These are phyloP conservation scores for Siniperca scherzeri DNA, from an alignment of 2,797 vertebrate genomes.

Conservation along the genomic window DNA sequence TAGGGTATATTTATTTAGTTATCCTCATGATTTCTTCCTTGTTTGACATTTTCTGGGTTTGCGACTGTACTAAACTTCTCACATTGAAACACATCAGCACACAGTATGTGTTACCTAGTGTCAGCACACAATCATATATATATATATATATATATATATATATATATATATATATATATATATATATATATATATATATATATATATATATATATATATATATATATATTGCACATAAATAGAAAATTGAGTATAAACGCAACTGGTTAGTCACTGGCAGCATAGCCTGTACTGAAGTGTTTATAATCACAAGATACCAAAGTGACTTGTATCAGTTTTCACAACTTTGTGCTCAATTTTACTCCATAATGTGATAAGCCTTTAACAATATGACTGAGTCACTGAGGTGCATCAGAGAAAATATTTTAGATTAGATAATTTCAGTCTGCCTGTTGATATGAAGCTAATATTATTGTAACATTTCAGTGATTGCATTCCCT, in stretches of 20 bases:
- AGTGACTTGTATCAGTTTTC: constrained; percentile 36
- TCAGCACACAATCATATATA: not conserved
- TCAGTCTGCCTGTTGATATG: constrained; percentile 23
- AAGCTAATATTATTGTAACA: constrained; percentile 28
- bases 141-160: constrained; percentile 11
- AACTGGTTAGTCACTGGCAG: not conserved
- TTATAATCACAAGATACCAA: constrained; percentile 40
- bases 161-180: constrained; percentile 11
- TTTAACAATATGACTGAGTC: constrained; percentile 9
- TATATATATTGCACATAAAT: not conserved
- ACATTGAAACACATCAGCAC: not conserved
- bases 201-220: constrained; percentile 15
- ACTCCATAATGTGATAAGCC: not conserved
- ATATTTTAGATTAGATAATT: not conserved
- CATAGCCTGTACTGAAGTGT: not conserved
- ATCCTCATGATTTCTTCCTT: not conserved
- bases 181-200: constrained; percentile 7
- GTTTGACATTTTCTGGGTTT: constrained; percentile 14
- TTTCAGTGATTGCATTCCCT: constrained; percentile 66
- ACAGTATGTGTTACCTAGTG: not conserved
- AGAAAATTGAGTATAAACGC: constrained; percentile 9
- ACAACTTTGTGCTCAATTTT: not conserved
- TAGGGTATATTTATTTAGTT: not conserved
- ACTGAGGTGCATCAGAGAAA: not conserved
- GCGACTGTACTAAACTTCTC: not conserved